Evolutionary conservation across 2,113 vertebrate genomes (phyloP), one percentile per base, ranked within the genome.

Genomic region (Scalopus aquaticus): DNA sequence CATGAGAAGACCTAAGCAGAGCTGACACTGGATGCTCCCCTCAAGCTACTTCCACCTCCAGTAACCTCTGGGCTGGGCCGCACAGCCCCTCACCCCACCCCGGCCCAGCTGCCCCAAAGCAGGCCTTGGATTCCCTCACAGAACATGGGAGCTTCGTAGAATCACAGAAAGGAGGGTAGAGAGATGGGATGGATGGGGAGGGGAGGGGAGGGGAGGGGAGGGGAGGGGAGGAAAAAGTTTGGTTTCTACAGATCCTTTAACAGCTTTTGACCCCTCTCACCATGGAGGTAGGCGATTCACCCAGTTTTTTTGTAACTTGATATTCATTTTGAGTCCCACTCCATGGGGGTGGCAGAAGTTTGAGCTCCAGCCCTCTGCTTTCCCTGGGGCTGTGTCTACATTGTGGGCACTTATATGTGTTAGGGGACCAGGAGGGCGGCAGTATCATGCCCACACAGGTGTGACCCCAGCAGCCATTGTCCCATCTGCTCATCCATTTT

Each of bases 361-460:
- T 56, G 2, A 64, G n/a, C 44, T 51, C 69, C 54, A 51, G 54
- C 39, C n/a, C 26, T 72, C 32, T 42, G 30, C 9, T 67, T 22
- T 35, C n/a, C n/a, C 16, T 24, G 16, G 56, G 10, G 39, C 13
- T 39, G 10, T 70, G 44, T 42, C 44, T 82, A 3, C 56, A 9
- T 90, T 54, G 62, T 37, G 30, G 30, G 74, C 51, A 39, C 20
- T 83, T 51, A 58, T 30, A 10, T 0, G 22, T 19, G 19, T 39
- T 2, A 3, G 49, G 24, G 15, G 60, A 7, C 35, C 6, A 9
- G 46, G 17, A 9, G 46, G 32, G 15, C 56, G 39, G 26, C 8
- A 42, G 37, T 35, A 0, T 2, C 4, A 0, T 30, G 32, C 28
- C 42, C 22, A 6, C 6, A 12, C 6, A 26, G 77, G 4, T 4